Conservation (phyloP, 2,888 invertebrate genomes). For the Drosophila affinis region DNA sequence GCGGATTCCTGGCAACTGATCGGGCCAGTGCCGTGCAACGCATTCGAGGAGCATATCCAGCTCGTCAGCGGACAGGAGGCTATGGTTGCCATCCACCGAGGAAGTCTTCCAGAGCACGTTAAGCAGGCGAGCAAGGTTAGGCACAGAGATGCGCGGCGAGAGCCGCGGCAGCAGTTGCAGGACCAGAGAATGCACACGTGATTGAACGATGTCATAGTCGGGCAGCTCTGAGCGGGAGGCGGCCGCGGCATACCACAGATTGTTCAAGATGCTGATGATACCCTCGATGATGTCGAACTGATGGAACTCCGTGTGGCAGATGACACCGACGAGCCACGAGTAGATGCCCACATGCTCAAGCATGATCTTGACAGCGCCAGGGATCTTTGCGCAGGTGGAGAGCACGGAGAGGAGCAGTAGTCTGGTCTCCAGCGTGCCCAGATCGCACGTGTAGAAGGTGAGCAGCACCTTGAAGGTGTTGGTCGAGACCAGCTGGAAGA, state of each 20-base stretch:
- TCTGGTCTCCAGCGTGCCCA: constrained; percentile 87
- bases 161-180: constrained; percentile 76
- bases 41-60: constrained; percentile 78
- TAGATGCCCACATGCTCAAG: constrained; percentile 88
- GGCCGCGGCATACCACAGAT: constrained; percentile 81
- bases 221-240: constrained; percentile 73
- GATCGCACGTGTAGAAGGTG: constrained; percentile 87
- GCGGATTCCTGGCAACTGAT: constrained; percentile 67
- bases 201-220: constrained; percentile 73
- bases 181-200: constrained; percentile 73
- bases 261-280: constrained; percentile 81
- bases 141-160: constrained; percentile 79
- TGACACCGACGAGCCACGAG: constrained; percentile 87
- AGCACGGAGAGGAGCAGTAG: constrained; percentile 88
- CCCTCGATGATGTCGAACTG: constrained; percentile 83
- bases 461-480: constrained; percentile 91
- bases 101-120: constrained; percentile 81
- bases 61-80: constrained; percentile 60
- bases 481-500: constrained; percentile 89
- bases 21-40: constrained; percentile 72
- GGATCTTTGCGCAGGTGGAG: constrained; percentile 86
- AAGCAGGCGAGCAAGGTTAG: constrained; percentile 74
- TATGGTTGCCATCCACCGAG: constrained; percentile 46
- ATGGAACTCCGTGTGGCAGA: constrained; percentile 81
- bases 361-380: constrained; percentile 87